Evolutionary conservation across 1,140 invertebrate genomes (phyloP), one percentile per base, ranked within the genome.

Genomic region (Sitobion miscanthi): DNA sequence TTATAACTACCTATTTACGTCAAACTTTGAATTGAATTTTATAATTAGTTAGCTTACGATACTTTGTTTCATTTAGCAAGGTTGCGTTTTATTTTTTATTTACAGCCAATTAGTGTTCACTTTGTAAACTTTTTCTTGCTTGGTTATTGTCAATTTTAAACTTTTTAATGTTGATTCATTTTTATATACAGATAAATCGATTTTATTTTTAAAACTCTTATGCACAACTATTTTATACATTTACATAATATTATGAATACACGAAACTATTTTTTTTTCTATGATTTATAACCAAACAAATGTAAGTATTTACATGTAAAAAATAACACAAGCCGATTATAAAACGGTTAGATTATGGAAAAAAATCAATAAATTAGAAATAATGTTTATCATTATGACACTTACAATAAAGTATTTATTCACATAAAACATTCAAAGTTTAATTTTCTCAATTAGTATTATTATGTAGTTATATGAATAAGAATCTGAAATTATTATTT

Each of bases 91-190:
- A 54, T 54, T 52, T 42, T 54, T 52, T 89, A 89, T 54, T 89
- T 89, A 90, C 54, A 42, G 38, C 38, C 38, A 90, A 90, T 90
- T 90, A 90, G 54, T 42, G 54, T 62, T 62, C 62, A 62, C 54
- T 62, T 62, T 90, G 54, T 62, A 90, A 90, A 90, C 89, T 62
- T 69, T 89, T 42, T 90, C 54, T 90, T 42, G 30, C 11, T 90
- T 62, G 7, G 5, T 62, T 90, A 20, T 90, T 90, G 54, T 42
- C 21, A 23, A 42, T 90, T 90, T 45, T 11, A 62, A 62, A 90
- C 35, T 62, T 90, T 89, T 42, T 69, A 42, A 42, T 45, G 54
- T 90, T 54, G 38, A 62, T 57, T 90, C 69, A 57, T 57, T 54
- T 57, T 54, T 38, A 57, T 90, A 90, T 54, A 90, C 54, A 62